Base-by-base conservation (phyloP, 92 coral and sea anemone species). In the Bergia sp. region DNA sequence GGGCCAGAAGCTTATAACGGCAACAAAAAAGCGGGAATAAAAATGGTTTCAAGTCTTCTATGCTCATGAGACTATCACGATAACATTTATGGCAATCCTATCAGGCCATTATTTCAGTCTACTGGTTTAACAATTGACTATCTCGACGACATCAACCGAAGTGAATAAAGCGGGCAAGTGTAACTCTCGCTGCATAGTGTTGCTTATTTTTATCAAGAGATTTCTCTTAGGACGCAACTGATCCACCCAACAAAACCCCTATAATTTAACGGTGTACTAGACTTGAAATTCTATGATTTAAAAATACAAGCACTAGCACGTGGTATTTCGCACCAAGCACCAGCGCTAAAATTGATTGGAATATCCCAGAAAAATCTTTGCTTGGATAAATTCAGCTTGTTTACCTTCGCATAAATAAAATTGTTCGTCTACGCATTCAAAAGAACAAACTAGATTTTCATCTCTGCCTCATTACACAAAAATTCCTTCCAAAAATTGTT, bases 231-330 rank as follows among this genome's bases (percentile, higher is more conserved):
- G 29, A 16, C 5, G 69, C 23, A 16, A 61, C 77, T 37, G 5
- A 73, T 36, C 16, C 82, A 40, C 66, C 82, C 82, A 20, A 45
- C 58, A 79, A 23, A 44, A 79, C 82, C 82, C 82, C 49, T 79
- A 79, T 79, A 79, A 79, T 47, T 79, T 79, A 79, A 79, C 82
- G 58, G 49, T 37, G 82, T 39, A 78, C 37, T n/a, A 7, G 82
- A 45, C 82, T 79, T 29, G 37, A 79, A 79, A 45, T 37, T 79
- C 58, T 44, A 44, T 15, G 29, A 23, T 23, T 79, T 50, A 78
- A 78, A 79, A 79, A 73, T 73, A 73, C 38, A 79, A 79, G 58
- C 42, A 21, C n/a, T 5, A 61, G 69, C 5, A 73, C 77, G 20
- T 73, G 77, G 77, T 73, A 73, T 37, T 73, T 37, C 15, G n/a